Evolutionary conservation across 2,113 vertebrate genomes (phyloP).

Genomic region (Regulus satrapa): DNA sequence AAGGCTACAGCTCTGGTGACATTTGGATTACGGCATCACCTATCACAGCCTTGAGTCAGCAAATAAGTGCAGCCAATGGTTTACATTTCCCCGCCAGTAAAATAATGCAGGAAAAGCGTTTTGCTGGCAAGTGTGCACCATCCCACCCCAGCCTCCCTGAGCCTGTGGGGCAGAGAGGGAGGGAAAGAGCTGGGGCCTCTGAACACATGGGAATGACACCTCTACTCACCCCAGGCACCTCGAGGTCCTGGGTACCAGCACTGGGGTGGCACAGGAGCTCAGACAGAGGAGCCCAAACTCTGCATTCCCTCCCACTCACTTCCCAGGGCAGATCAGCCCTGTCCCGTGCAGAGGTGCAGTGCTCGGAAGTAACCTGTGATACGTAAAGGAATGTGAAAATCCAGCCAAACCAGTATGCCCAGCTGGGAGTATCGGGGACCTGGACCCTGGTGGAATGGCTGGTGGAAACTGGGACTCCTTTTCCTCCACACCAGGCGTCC

Average conservation of each 20-base stretch:
- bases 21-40: conserved; percentile 43
- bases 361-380: neutral
- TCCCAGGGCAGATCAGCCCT: neutral
- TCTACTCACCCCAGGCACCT: neutral
- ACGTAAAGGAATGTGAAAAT: neutral
- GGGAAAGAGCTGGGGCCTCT: neutral
- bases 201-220: fast-evolving
- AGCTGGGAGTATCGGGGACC: neutral
- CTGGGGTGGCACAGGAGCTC: fast-evolving
- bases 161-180: neutral
- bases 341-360: neutral
- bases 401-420: neutral
- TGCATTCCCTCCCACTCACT: conserved; percentile 10
- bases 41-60: conserved; percentile 17
- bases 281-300: neutral
- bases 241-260: neutral
- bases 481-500: neutral
- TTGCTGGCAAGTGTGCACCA: fast-evolving
- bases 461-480: neutral
- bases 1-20: conserved; percentile 39
- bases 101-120: neutral
- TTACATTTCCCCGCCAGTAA: conserved; percentile 17
- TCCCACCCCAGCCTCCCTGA: neutral
- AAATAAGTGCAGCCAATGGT: neutral
- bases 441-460: neutral